These are phyloP conservation scores for Coenobita brevimanus DNA, from an alignment of 1,140 invertebrate species.

Conservation along the genomic window DNA sequence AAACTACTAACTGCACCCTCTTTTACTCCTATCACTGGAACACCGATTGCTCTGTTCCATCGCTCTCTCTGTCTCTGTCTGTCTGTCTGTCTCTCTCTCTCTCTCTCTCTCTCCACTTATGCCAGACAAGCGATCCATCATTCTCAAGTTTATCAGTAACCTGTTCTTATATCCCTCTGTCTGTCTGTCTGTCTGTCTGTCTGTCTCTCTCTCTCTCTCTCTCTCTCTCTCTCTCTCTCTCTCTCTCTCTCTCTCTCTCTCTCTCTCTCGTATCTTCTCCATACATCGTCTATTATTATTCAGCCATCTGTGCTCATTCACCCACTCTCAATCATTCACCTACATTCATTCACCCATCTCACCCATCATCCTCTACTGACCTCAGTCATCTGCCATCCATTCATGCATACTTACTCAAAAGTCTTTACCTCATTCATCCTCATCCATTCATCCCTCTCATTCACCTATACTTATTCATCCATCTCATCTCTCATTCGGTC, in stretches of 20 bases:
- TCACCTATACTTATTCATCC: no score
- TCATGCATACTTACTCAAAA: no score
- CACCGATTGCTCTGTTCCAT: not conserved
- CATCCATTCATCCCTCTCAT: no score
- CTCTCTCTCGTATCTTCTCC: no score
- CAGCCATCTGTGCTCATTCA: not conserved
- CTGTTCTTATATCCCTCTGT: not conserved
- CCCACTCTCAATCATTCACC: not conserved
- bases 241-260: constrained; percentile 9
- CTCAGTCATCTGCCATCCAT: no score
- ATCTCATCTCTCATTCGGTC: no score
- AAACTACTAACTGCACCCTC: not conserved
- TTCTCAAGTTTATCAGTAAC: not conserved
- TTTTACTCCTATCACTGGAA: not conserved
- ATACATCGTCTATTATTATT: no score
- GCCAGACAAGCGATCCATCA: not conserved
- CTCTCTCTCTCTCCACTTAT: not conserved
- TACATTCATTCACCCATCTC: not conserved
- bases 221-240: constrained; percentile 41
- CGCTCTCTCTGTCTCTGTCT: not conserved
- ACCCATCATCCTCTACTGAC: not conserved
- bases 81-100: not conserved
- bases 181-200: constrained; percentile 14
- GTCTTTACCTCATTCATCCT: no score
- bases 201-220: constrained; percentile 33